Conservation (phyloP, 2,888 invertebrate species). For the Cetonia aurata region DNA sequence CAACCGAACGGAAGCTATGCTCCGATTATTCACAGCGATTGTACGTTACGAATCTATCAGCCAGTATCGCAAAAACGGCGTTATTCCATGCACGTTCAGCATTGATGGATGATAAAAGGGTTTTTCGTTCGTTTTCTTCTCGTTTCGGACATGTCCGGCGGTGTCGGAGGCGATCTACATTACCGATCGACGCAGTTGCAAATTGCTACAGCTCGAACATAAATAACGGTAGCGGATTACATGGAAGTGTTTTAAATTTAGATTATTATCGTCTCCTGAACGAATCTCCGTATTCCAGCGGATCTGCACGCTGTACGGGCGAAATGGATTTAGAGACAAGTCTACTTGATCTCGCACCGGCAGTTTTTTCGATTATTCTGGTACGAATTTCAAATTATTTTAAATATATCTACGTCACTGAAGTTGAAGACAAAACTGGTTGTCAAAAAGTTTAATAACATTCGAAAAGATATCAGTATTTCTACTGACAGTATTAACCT, state of each 20-base stretch:
- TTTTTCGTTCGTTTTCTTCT: constrained; percentile 10
- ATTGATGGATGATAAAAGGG: constrained; percentile 19
- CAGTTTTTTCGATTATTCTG: too few species aligned
- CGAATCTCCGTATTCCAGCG: constrained; percentile 17
- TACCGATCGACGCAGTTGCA: constrained; percentile 10
- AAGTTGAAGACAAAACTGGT: too few species aligned
- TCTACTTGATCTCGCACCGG: too few species aligned
- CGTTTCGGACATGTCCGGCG: constrained; percentile 16
- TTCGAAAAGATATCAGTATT: too few species aligned
- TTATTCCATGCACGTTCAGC: constrained; percentile 15
- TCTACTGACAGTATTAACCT: neutral
- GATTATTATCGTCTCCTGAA: constrained; percentile 23
- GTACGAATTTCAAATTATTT: too few species aligned
- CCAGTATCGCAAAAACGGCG: constrained; percentile 16
- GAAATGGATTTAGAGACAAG: too few species aligned
- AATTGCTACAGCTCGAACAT: constrained; percentile 13
- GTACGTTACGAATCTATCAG: constrained; percentile 11
- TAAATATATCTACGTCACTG: too few species aligned
- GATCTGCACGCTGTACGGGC: neutral
- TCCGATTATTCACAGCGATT: neutral
- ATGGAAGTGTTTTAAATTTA: constrained; percentile 30
- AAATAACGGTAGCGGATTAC: constrained; percentile 25
- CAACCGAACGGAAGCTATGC: neutral
- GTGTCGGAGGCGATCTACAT: constrained; percentile 8
- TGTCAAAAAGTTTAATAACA: too few species aligned